Evolutionary conservation across 2,797 vertebrate genomes (phyloP), one percentile per base, ranked within the genome.

Genomic region (Halcyon leucocephala): DNA sequence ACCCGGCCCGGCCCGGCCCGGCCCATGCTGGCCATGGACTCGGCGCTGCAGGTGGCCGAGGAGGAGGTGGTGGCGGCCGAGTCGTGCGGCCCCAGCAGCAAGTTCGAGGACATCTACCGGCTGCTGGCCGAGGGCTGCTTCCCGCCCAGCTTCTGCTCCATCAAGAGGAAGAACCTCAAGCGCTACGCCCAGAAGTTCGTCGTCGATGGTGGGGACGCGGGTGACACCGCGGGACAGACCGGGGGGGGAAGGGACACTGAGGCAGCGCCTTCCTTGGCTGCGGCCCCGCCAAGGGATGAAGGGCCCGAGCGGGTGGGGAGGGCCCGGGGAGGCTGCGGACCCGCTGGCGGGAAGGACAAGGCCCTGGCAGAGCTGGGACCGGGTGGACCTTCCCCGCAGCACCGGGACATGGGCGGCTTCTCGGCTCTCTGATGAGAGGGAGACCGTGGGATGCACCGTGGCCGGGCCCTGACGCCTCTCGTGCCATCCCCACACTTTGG

Each of bases 151-250:
- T 99, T 99, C 98, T 98, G 98, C 82, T 98, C 98, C 54, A 96
- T 99, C 91, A 97, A 98, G 35, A 99, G 98, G 97, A 99, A 99
- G 94, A 99, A 99, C 80, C 98, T 99, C 7, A 99, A 98, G 93
- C 97, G 99, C 98, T 99, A 98, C 93, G 99, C 99, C 1, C 98
- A 98, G 97, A 99, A 99, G 85, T 99, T 99, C 73, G 96, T 98
- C 54, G 96, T 99, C 60, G 99, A 99, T 55, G 98, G 99, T 99
- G 96, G 94, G 91, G 48, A 28, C 9, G 3, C 20, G 26, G 29
- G 52, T 22, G 64, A 15, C 18, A 14, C 25, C 5, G 29, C 25
- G 52, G 60, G 76, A 37, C 24, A 25, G 24, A 21, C 26, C 20
- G 26, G 44, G n/a, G 17, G 5, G 7, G 12, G 13, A 3, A 14